These are phyloP conservation scores for Cheilosia scutellata DNA, from an alignment of 2,888 invertebrate genomes.

Conservation along the genomic window DNA sequence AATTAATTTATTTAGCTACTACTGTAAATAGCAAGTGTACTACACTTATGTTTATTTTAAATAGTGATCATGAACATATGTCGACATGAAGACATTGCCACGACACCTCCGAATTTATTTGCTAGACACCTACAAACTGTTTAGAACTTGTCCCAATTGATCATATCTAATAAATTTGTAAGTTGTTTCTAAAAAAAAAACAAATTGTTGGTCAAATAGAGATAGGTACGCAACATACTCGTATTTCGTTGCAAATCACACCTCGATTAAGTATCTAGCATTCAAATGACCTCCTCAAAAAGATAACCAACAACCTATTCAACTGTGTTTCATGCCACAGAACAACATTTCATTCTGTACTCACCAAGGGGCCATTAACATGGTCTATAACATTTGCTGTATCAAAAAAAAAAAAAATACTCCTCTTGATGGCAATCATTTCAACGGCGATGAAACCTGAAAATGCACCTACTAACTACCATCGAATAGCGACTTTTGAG, in stretches of 20 bases:
- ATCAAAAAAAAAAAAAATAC: conserved; percentile 22
- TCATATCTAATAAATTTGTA: no score
- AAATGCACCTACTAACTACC: conserved; percentile 58
- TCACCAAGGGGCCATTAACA: conserved; percentile 71
- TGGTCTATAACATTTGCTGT: conserved; percentile 67
- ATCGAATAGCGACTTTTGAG: conserved; percentile 62
- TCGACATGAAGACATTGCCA: no score
- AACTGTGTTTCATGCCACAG: conserved; percentile 44
- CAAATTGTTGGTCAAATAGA: not conserved
- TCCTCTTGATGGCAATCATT: conserved; percentile 43
- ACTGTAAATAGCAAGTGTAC: no score
- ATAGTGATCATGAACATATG: no score
- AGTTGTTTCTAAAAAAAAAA: not conserved
- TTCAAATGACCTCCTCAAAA: conserved; percentile 68
- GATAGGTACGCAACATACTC: not conserved
- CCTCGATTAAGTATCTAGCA: conserved; percentile 51
- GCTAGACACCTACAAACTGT: no score
- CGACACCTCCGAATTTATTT: no score
- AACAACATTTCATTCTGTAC: conserved; percentile 66
- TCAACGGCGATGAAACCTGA: conserved; percentile 62
- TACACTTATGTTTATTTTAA: no score
- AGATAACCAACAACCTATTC: conserved; percentile 57
- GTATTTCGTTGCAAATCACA: conserved; percentile 28
- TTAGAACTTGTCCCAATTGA: no score
- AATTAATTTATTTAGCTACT: no score